A percentile compares a stretch with the other conserved stretches of the same genome.
Conservation (phyloP, 2,888 invertebrate species). For the Drosophila nigricruria region DNA sequence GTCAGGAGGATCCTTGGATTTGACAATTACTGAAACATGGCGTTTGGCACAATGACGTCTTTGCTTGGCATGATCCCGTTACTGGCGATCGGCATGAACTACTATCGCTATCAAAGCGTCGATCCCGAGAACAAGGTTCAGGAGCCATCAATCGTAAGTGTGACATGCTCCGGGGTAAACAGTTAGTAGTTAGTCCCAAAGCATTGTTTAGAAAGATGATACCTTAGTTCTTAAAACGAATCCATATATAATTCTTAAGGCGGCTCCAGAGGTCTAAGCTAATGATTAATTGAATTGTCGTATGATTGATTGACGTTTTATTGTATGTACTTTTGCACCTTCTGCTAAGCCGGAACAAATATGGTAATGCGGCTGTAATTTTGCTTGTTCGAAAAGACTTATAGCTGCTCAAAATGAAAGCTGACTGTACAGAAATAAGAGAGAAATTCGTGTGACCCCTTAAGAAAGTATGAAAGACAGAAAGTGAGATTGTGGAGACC, state of each 20-base stretch:
- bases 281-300: not conserved
- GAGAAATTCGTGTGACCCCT: not conserved
- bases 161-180: no score
- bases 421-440: not conserved
- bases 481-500: not conserved
- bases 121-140: slow-evolving; percentile 93
- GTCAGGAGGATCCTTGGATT: slow-evolving; percentile 88
- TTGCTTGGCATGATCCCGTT: slow-evolving; percentile 92
- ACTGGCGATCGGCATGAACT: slow-evolving; percentile 92
- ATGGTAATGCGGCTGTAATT: not conserved
- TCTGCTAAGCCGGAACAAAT: not conserved
- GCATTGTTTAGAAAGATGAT: no score
- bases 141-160: slow-evolving; percentile 90
- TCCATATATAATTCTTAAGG: not conserved
- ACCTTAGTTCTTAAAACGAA: not conserved
- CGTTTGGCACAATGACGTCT: slow-evolving; percentile 88
- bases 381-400: no score
- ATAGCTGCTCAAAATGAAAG: not conserved
- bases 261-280: not conserved
- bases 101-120: slow-evolving; percentile 91
- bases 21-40: slow-evolving; percentile 86
- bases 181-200: no score
- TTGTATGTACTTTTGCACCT: not conserved
- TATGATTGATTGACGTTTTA: not conserved
- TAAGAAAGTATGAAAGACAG: not conserved